phyloP scores from a whole-genome alignment of 2,113 vertebrate species.

The Neotoma lepida region DNA sequence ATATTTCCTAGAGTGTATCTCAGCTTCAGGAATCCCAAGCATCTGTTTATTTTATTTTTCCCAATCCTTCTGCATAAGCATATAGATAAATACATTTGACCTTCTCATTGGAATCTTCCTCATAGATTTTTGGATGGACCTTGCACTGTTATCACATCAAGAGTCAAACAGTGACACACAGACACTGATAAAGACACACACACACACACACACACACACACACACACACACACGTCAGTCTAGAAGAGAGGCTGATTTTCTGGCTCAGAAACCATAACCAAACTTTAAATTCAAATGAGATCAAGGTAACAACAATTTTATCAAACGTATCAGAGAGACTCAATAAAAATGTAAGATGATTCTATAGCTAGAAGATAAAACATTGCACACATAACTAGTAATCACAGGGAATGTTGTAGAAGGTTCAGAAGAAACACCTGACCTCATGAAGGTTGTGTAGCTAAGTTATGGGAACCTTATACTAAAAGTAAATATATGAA shows the following conservation, averaged over 20 bases:
- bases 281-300: slow-evolving; percentile 28
- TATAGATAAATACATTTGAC: neutral
- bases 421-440: neutral
- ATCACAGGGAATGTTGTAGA: neutral
- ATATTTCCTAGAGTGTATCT: neutral
- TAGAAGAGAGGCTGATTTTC: neutral
- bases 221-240: neutral
- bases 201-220: neutral
- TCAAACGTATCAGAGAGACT: neutral
- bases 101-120: neutral
- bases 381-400: neutral
- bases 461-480: neutral
- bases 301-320: neutral
- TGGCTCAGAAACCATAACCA: neutral
- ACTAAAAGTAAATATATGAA: neutral
- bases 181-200: neutral
- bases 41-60: neutral
- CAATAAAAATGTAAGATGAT: neutral
- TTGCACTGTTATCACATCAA: neutral
- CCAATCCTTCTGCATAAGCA: neutral
- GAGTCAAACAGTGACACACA: neutral
- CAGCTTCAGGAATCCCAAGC: neutral
- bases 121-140: neutral
- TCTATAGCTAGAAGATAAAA: neutral
- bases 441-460: neutral